Percentiles rank a stretch among this genome's conserved stretches.
Conservation (phyloP, 2,797 vertebrate species). For the Melanotaenia pygmaea region DNA sequence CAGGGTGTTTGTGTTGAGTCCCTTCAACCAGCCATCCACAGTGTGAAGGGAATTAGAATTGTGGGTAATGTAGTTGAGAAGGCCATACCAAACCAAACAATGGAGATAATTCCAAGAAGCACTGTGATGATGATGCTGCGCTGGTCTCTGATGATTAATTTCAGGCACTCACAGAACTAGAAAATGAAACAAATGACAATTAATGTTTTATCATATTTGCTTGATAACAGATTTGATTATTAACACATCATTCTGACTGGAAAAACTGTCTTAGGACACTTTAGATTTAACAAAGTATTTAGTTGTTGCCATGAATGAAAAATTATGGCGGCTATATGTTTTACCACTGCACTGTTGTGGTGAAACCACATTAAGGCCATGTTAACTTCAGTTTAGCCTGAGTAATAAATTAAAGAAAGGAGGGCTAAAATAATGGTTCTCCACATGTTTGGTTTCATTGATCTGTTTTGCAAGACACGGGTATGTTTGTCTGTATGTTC, state of each 20-base stretch:
- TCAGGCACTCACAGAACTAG: constrained; percentile 91
- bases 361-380: background rate
- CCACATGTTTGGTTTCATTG: background rate
- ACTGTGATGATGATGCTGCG: constrained; percentile 86
- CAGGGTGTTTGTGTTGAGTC: background rate
- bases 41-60: constrained; percentile 87
- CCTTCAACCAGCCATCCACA: constrained; percentile 94
- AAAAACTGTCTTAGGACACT: background rate
- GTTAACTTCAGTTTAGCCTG: background rate
- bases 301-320: background rate
- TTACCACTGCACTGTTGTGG: background rate
- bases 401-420: background rate
- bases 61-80: constrained; percentile 88
- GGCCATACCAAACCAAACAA: constrained; percentile 86
- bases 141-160: constrained; percentile 92
- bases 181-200: background rate
- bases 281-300: background rate
- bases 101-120: constrained; percentile 86
- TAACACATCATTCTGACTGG: background rate
- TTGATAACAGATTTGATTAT: background rate
- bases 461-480: constrained; percentile 7
- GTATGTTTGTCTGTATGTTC: background rate
- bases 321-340: background rate
- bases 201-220: background rate
- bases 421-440: background rate